These are phyloP conservation scores for Archips xylosteana DNA, from an alignment of 2,888 invertebrate species.

Conservation along the genomic window DNA sequence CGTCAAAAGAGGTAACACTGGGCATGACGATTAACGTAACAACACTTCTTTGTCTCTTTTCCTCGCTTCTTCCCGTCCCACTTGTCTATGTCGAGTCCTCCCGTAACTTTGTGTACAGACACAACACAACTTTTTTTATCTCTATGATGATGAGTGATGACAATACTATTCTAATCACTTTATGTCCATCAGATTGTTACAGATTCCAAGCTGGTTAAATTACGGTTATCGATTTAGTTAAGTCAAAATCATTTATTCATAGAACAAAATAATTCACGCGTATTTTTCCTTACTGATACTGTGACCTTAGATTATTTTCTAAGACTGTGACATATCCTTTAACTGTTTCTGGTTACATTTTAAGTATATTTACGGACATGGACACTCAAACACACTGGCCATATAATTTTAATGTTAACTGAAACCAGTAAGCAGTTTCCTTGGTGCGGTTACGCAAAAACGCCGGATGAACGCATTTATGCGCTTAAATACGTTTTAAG, in stretches of 20 bases:
- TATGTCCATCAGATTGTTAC: not conserved
- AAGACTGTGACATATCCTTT: not conserved
- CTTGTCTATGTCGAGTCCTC: too few relatives aligned
- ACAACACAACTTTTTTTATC: too few relatives aligned
- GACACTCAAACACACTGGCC: not conserved
- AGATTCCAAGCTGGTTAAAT: not conserved
- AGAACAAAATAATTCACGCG: not conserved
- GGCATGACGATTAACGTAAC: too few relatives aligned
- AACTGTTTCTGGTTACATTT: not conserved
- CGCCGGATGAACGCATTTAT: slow-evolving; percentile 29
- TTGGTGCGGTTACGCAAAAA: slow-evolving; percentile 32
- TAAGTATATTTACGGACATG: not conserved
- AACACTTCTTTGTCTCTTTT: too few relatives aligned
- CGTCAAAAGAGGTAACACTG: too few relatives aligned
- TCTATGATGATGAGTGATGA: too few relatives aligned
- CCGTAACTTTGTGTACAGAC: too few relatives aligned
- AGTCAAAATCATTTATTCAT: not conserved
- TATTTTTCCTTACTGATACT: not conserved
- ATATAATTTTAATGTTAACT: slow-evolving; percentile 6
- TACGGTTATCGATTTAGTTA: not conserved
- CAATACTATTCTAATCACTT: too few relatives aligned
- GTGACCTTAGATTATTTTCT: too few relatives aligned
- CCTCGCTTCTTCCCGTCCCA: too few relatives aligned
- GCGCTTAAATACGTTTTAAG: slow-evolving; percentile 15
- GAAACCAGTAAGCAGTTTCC: slow-evolving; percentile 21